A percentile compares a stretch with the other conserved stretches of the same genome.
phyloP scores from a whole-genome alignment of 2,888 invertebrate genomes.

The Cotesia congregata region DNA sequence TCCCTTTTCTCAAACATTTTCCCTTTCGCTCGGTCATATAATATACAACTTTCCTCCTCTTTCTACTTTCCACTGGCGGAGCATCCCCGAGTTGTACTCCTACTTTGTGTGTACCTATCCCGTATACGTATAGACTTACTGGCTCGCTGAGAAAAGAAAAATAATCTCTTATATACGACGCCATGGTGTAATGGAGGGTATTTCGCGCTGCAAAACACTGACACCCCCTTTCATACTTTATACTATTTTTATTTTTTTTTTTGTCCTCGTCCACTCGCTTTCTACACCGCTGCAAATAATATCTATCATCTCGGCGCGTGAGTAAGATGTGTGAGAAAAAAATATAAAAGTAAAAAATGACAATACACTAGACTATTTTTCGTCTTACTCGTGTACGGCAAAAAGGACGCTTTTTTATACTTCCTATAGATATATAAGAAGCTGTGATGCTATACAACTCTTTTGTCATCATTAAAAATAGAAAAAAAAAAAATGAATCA shows the following conservation, averaged over 20 bases:
- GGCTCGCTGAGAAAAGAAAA: constrained; percentile 59
- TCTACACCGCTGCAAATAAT: constrained; percentile 62
- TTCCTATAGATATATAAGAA: background rate
- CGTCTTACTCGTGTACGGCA: background rate
- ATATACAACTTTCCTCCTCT: background rate
- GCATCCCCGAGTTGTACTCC: constrained; percentile 38
- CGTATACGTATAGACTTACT: constrained; percentile 43
- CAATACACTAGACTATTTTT: constrained; percentile 1
- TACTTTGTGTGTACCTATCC: constrained; percentile 5
- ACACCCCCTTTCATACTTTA: constrained; percentile 41
- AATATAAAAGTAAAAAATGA: constrained; percentile 1
- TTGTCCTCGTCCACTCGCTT: constrained; percentile 39
- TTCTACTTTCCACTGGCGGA: background rate
- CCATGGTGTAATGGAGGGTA: constrained; percentile 66
- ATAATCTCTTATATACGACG: constrained; percentile 64
- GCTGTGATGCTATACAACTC: background rate
- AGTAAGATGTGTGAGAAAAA: constrained; percentile 41
- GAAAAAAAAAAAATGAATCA: background rate
- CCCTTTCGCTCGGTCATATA: background rate
- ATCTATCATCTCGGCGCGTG: constrained; percentile 51
- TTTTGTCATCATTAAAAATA: background rate
- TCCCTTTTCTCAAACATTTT: constrained; percentile 18
- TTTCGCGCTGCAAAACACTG: constrained; percentile 67
- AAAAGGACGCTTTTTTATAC: background rate
- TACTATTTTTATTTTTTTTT: background rate